Conservation (phyloP, 2,797 vertebrate species). For the Chelon labrosus region DNA sequence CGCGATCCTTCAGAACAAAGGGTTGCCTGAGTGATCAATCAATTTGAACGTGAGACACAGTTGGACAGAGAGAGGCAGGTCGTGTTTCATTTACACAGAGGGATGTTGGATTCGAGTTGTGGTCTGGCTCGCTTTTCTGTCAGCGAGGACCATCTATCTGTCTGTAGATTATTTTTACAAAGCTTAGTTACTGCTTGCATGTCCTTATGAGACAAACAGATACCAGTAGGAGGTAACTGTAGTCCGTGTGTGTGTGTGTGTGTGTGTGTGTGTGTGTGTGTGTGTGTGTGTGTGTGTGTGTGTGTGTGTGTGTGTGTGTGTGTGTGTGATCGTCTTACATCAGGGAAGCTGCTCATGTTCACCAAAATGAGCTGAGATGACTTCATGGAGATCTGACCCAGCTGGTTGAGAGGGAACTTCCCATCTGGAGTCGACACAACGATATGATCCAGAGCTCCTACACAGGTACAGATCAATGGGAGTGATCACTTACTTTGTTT, state of each 20-base stretch:
- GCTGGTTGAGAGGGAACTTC: conserved; percentile 95
- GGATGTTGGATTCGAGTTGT: conserved; percentile 60
- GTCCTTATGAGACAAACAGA: conserved; percentile 54
- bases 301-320: conserved; percentile 12
- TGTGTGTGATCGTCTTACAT: conserved; percentile 85
- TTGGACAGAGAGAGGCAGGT: conserved; percentile 63
- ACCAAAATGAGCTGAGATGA: conserved; percentile 93
- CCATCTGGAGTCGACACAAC: conserved; percentile 91
- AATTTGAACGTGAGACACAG: conserved; percentile 75
- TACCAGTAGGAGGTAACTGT: conserved; percentile 30
- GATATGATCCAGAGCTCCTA: conserved; percentile 95
- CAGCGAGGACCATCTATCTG: conserved; percentile 55
- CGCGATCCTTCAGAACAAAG: conserved; percentile 85
- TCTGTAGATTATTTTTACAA: conserved; percentile 67
- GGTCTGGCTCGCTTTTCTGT: conserved; percentile 61
- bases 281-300: conserved; percentile 5
- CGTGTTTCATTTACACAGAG: conserved; percentile 76
- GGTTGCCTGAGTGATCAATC: conserved; percentile 82
- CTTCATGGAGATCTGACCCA: conserved; percentile 96
- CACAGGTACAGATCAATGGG: conserved; percentile 42
- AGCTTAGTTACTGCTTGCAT: conserved; percentile 57
- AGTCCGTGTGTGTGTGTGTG: background rate
- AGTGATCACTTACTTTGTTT: conserved; percentile 31
- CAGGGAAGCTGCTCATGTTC: conserved; percentile 95
- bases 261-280: conserved; percentile 11